phyloP scores from a whole-genome alignment of 1,140 invertebrate genomes.

The Saccostrea echinata region DNA sequence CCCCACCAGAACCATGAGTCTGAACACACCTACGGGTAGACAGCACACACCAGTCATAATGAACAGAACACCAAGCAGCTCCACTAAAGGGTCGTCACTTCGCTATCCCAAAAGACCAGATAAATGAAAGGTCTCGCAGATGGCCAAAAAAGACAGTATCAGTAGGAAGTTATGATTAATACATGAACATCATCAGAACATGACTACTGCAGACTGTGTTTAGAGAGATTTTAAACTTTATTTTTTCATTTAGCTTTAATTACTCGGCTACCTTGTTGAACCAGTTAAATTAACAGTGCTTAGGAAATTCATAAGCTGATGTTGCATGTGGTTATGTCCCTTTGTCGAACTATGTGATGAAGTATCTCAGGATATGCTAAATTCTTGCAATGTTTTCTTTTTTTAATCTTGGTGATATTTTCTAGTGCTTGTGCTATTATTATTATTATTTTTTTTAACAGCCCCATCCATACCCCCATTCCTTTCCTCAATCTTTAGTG shows the following conservation, averaged over 20 bases:
- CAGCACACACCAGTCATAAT: constrained; percentile 13
- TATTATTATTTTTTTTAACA: background rate
- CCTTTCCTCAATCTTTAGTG: background rate
- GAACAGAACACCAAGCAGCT: constrained; percentile 9
- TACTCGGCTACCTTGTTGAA: no score
- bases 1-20: background rate
- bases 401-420: constrained; percentile 11
- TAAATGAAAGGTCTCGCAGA: background rate
- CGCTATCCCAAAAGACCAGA: background rate
- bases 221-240: no score
- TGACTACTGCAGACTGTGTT: no score
- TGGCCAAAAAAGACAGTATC: no score
- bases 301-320: background rate
- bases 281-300: no score
- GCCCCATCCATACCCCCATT: background rate
- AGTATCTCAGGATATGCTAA: background rate
- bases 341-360: background rate
- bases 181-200: no score
- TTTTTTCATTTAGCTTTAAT: no score
- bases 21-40: background rate
- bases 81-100: constrained; percentile 4
- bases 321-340: background rate
- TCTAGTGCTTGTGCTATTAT: background rate
- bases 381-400: constrained; percentile 26
- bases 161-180: no score